Conservation (phyloP, 2,113 vertebrate species). For the Myiopsitta monachus region DNA sequence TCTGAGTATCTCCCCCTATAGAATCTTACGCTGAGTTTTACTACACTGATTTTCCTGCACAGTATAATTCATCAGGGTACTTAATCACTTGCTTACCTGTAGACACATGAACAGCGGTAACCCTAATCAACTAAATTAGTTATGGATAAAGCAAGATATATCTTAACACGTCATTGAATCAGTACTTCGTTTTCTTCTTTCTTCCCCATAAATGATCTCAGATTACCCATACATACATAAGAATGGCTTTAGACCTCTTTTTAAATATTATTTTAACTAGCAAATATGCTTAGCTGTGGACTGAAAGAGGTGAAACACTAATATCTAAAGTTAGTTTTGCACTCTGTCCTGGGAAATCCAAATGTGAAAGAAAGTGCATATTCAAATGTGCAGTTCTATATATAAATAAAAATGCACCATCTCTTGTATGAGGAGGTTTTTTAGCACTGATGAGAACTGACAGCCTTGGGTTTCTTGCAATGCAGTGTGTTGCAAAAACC, state of each 20-base stretch:
- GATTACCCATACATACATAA: not conserved
- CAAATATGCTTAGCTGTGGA: not conserved
- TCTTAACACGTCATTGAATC: not conserved
- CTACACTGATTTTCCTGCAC: not conserved
- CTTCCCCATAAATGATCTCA: not conserved
- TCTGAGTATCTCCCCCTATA: not conserved
- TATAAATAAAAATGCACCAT: slow-evolving; percentile 4
- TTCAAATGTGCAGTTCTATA: not conserved
- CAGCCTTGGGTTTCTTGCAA: not conserved
- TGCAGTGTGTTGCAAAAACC: not conserved
- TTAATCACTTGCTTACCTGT: not conserved
- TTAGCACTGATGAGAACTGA: not conserved
- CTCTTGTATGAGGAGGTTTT: not conserved
- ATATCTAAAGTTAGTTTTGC: not conserved
- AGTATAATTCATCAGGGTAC: not conserved
- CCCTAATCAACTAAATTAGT: not conserved
- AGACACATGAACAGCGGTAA: not conserved
- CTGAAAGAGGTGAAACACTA: not conserved
- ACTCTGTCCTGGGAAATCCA: not conserved
- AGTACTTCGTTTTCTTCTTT: not conserved
- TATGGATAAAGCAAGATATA: not conserved
- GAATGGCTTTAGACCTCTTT: not conserved
- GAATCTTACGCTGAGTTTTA: not conserved
- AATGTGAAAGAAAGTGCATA: not conserved
- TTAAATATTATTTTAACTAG: not conserved